Evolutionary conservation across 2,113 vertebrate genomes (phyloP), one percentile per base, ranked within the genome.

Genomic region (Aythya baeri): DNA sequence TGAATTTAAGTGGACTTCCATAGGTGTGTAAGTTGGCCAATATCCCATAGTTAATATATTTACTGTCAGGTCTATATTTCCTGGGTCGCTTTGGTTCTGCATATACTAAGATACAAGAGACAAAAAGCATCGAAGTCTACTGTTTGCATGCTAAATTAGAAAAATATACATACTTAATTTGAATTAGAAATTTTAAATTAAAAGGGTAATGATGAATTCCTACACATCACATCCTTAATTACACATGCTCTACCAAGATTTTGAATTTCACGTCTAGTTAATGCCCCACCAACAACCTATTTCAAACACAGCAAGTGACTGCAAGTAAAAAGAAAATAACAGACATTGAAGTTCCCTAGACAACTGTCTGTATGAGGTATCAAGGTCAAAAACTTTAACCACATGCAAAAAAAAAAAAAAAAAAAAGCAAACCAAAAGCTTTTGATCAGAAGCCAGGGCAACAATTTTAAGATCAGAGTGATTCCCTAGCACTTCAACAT

Each of bases 11-110:
- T 98, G 98, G 34, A 98, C 98, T 72, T 98, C 98, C 98, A 98
- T 96, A 36, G 98, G 98, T 9, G 97, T 98, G 1, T 98, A 98
- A 3, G 98, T 98, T 27, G 98, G 98, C 98, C 98, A 98, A 50
- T 98, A 98, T 10, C 98, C 98, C 98, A 98, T 98, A 17, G 98
- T 98, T 49, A 98, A 97, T 79, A 98, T 98, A 90, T 98, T 98
- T 68, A 98, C 98, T 4, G 98, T 98, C 68, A 98, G 96, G 59
- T 98, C 98, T 91, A 98, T 98, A 50, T 97, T 97, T 86, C 98
- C 98, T 13, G 98, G 97, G 38, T 98, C 96, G 75, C 97, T 98
- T 71, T 98, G 98, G 80, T 98, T 98, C 95, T 98, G 98, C 97
- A 98, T 98, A 72, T 98, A 98, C 98, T 98, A 58, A 83, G 96